phyloP scores from a whole-genome alignment of 2,888 invertebrate genomes.

The Bhutanitis thaidina region DNA sequence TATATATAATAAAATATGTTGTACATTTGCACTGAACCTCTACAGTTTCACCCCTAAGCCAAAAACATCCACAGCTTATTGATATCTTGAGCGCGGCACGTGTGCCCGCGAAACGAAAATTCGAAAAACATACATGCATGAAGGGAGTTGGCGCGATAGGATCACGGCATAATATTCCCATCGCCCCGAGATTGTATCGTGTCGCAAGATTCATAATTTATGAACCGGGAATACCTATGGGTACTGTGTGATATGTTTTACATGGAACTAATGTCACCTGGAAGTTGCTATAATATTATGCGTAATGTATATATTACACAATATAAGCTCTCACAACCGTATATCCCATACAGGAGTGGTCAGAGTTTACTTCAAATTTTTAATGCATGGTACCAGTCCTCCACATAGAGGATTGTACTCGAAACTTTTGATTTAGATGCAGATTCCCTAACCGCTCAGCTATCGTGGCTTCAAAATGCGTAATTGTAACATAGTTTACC shows the following conservation, averaged over 20 bases:
- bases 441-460: too few relatives aligned
- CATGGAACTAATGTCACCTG: background rate
- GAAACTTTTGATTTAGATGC: too few relatives aligned
- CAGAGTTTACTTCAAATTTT: too few relatives aligned
- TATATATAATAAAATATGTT: too few relatives aligned
- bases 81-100: slow-evolving; percentile 14
- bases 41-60: slow-evolving; percentile 2
- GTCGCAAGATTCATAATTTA: slow-evolving; percentile 68
- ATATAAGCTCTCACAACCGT: too few relatives aligned
- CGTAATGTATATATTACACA: too few relatives aligned
- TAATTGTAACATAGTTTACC: too few relatives aligned
- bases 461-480: too few relatives aligned
- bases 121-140: slow-evolving; percentile 40
- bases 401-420: too few relatives aligned
- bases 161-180: slow-evolving; percentile 64
- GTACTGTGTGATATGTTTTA: slow-evolving; percentile 34
- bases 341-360: too few relatives aligned
- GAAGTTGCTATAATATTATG: background rate
- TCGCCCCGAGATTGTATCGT: slow-evolving; percentile 64
- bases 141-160: slow-evolving; percentile 34
- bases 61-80: slow-evolving; percentile 12
- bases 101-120: slow-evolving; percentile 32
- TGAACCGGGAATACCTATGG: slow-evolving; percentile 55
- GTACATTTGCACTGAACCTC: too few relatives aligned
- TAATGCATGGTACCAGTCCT: too few relatives aligned